Base-by-base conservation (phyloP, 1,140 invertebrate species). In the roundworm (Caenorhabditis elegans) region DNA sequence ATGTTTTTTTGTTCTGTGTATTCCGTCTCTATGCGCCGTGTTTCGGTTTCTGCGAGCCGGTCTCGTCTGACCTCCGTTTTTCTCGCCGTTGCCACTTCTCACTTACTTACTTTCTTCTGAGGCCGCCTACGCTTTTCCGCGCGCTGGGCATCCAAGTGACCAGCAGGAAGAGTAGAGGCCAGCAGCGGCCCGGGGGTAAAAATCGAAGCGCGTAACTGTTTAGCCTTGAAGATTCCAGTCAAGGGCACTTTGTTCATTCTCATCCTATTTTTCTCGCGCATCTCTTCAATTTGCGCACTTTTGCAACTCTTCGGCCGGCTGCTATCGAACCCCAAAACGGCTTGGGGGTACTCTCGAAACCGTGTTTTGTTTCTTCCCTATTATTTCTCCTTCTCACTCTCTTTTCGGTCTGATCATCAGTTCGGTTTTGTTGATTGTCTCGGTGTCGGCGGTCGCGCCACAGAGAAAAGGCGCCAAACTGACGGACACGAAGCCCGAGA, bases 151-250 rank as follows among this genome's bases (percentile, higher is more conserved):
- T 36, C 31, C 24, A 17, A 49, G 28, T 48, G 48, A 77, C 46
- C 43, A 46, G 76, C 46, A 77, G 76, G 46, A 51, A 77, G 48
- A 77, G 76, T 2, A 49, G 46, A 77, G 46, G 31, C 17, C 43
- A 77, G 48, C 13, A 31, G 76, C 11, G 26, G 15, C 19, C 24
- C 4, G 76, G 19, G 22, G 48, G 76, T 48, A 24, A 77, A 77
- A 49, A 77, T 77, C 24, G 24, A 70, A 70, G 60, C 60, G 60
- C 60, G 60, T 70, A 70, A 70, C 60, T 70, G 60, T 70, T 70
- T 70, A 70, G 60, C 60, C 60, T 70, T 70, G 60, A 70, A 70
- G 60, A 70, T 70, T 70, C 60, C 60, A 70, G 60, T 70, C 60
- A 70, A 70, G 60, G 60, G 60, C 60, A 70, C 60, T 70, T 70